A percentile compares a stretch with the other conserved stretches of the same genome.
phyloP scores from a whole-genome alignment of 2,797 vertebrate genomes.

The Arnoldichthys spilopterus region DNA sequence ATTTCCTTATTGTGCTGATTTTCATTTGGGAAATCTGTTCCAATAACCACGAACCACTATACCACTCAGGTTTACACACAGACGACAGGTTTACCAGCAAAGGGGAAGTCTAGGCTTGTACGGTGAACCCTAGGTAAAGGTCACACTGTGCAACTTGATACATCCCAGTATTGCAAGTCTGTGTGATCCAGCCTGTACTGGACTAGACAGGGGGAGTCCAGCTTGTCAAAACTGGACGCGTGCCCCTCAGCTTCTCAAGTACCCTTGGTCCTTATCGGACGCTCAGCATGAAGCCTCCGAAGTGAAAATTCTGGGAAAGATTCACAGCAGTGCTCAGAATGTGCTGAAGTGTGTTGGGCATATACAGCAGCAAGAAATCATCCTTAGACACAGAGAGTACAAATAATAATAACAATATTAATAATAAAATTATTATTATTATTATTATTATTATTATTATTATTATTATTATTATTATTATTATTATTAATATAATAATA shows the following conservation, averaged over 20 bases:
- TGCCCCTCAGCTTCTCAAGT: slow-evolving; percentile 10
- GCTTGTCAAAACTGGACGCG: neutral
- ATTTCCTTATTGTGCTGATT: no score
- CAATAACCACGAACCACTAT: neutral
- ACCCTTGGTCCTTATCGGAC: neutral
- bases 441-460: no score
- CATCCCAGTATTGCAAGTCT: neutral
- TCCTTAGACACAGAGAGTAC: neutral
- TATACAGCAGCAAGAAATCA: neutral
- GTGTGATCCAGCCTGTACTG: slow-evolving; percentile 22
- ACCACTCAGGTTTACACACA: neutral
- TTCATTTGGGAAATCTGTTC: no score
- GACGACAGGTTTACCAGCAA: neutral
- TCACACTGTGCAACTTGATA: slow-evolving; percentile 24
- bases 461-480: no score
- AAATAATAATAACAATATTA: neutral
- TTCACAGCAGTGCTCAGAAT: neutral
- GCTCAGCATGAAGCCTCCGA: neutral
- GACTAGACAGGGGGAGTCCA: slow-evolving; percentile 23
- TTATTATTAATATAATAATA: no score
- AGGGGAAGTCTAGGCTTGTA: slow-evolving; percentile 1
- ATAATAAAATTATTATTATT: no score
- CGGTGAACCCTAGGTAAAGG: slow-evolving; percentile 24
- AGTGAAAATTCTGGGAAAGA: neutral
- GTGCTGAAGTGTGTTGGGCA: neutral